These are phyloP conservation scores for Leucophora obtusa DNA, from an alignment of 2,888 invertebrate genomes.

Conservation along the genomic window DNA sequence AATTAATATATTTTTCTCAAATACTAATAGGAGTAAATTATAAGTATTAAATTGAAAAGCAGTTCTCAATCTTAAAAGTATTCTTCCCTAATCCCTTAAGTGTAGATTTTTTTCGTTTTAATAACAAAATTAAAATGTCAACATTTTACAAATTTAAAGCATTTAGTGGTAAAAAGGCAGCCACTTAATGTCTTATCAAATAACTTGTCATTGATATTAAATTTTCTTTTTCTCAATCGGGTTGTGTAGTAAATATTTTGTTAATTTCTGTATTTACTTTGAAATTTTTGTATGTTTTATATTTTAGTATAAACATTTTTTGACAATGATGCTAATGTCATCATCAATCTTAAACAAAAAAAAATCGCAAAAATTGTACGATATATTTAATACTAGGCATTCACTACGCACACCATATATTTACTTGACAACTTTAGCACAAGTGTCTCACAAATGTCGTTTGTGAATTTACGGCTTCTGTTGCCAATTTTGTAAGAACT, in stretches of 20 bases:
- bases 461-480: conserved; percentile 48
- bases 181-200: conserved; percentile 67
- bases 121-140: conserved; percentile 75
- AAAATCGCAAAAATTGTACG: conserved; percentile 18
- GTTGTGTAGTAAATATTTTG: conserved; percentile 32
- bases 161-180: conserved; percentile 66
- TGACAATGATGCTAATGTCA: conserved; percentile 78
- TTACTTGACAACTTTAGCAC: conserved; percentile 52
- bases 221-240: conserved; percentile 35
- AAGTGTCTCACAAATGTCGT: conserved; percentile 47
- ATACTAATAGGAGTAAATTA: not conserved
- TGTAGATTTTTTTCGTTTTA: not conserved
- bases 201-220: conserved; percentile 50
- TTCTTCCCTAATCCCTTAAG: conserved; percentile 33
- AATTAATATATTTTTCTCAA: conserved; percentile 4
- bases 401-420: conserved; percentile 8
- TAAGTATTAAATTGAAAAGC: not conserved
- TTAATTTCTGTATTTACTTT: conserved; percentile 30
- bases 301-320: conserved; percentile 65
- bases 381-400: conserved; percentile 7
- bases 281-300: conserved; percentile 20
- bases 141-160: conserved; percentile 74
- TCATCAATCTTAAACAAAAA: conserved; percentile 75
- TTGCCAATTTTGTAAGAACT: conserved; percentile 47
- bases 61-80: not conserved